Percentiles rank a stretch among this genome's conserved stretches.
phyloP scores from a whole-genome alignment of 2,797 vertebrate genomes.

The Sparus aurata region DNA sequence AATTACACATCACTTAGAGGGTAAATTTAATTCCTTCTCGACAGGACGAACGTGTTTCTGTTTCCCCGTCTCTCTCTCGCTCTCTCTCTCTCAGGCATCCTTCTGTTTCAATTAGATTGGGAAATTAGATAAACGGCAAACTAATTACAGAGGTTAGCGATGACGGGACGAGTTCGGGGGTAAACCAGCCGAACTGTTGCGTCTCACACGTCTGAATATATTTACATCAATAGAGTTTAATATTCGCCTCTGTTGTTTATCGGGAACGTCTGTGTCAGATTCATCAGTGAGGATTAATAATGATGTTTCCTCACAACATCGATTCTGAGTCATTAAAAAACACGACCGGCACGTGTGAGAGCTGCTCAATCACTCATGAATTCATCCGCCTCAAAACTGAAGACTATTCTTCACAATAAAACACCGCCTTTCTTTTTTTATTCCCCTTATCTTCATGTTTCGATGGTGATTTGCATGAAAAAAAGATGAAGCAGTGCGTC shows the following conservation, averaged over 20 bases:
- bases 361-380: constrained; percentile 29
- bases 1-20: constrained; percentile 75
- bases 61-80: constrained; percentile 11
- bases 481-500: background rate
- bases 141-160: constrained; percentile 71
- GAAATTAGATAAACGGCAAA: constrained; percentile 78
- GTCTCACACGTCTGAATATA: constrained; percentile 44
- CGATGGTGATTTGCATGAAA: constrained; percentile 7
- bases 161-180: constrained; percentile 49
- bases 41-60: constrained; percentile 45
- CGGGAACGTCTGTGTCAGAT: constrained; percentile 32
- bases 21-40: constrained; percentile 70
- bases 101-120: constrained; percentile 72
- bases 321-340: constrained; percentile 18
- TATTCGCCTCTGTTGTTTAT: constrained; percentile 44
- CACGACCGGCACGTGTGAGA: background rate
- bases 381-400: background rate
- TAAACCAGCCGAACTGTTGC: constrained; percentile 25
- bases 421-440: background rate
- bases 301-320: constrained; percentile 4
- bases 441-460: background rate
- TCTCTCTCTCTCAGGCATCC: constrained; percentile 37
- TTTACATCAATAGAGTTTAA: constrained; percentile 60
- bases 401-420: background rate
- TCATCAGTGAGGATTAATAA: constrained; percentile 23